A percentile compares a stretch with the other conserved stretches of the same genome.
Evolutionary conservation across 1,140 invertebrate genomes (phyloP).

Genomic region (Plutomurus gul): DNA sequence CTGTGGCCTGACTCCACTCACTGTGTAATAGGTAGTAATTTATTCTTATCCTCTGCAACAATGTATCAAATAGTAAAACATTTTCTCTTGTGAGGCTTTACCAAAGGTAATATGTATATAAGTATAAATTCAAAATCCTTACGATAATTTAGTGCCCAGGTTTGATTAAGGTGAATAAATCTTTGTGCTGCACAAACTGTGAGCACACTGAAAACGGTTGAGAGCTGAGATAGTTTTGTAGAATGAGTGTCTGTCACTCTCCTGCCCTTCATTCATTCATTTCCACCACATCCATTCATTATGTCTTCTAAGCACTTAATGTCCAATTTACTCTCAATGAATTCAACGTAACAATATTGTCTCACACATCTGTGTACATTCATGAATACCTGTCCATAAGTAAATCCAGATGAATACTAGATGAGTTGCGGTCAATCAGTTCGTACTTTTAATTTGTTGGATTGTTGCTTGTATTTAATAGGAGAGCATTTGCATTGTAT

Average conservation of each 20-base stretch:
- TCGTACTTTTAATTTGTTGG: neutral
- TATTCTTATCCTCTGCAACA: conserved; percentile 5
- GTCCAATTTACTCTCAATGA: neutral
- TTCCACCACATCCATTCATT: neutral
- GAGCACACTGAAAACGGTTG: neutral
- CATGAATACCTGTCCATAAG: too few relatives aligned
- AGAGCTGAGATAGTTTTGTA: neutral
- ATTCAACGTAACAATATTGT: too few relatives aligned
- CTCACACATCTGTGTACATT: too few relatives aligned
- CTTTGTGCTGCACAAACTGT: neutral
- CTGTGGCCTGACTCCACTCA: neutral
- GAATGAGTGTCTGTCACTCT: neutral
- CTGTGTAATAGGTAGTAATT: neutral
- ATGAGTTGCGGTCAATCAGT: neutral
- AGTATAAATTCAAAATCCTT: conserved; percentile 19
- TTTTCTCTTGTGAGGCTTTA: neutral
- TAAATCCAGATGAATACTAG: too few relatives aligned
- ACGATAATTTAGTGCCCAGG: neutral
- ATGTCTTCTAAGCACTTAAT: conserved; percentile 7
- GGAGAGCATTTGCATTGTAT: too few relatives aligned
- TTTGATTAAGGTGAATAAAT: neutral
- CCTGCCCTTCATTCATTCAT: conserved; percentile 20
- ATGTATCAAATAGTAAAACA: neutral
- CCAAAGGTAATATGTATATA: neutral
- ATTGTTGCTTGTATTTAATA: too few relatives aligned